Percentiles rank a stretch among this genome's conserved stretches.
These are phyloP conservation scores for Uropsilus gracilis DNA, from an alignment of 2,113 vertebrate species.

Conservation along the genomic window DNA sequence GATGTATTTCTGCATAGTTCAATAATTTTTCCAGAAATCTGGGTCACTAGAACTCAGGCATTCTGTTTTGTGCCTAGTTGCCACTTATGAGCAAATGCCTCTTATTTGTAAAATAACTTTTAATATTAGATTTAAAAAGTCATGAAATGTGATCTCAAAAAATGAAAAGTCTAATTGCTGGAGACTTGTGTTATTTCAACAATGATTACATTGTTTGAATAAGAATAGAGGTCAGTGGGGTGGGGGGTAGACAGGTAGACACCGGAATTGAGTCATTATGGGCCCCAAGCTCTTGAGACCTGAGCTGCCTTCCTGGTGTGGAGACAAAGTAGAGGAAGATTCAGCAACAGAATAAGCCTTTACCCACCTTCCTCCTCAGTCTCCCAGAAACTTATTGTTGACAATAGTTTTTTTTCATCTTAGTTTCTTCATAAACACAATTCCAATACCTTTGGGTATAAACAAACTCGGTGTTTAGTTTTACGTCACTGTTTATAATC, in stretches of 20 bases:
- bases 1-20: neutral
- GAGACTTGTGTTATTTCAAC: neutral
- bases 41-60: neutral
- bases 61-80: neutral
- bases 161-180: neutral
- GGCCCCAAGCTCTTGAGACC: neutral
- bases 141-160: neutral
- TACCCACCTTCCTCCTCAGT: neutral
- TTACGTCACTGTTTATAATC: neutral
- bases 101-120: neutral
- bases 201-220: too few relatives aligned
- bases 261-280: neutral
- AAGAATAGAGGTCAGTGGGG: neutral
- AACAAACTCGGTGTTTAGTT: slow-evolving; percentile 6
- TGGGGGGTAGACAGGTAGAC: neutral
- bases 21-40: neutral
- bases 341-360: neutral
- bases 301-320: neutral
- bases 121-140: neutral
- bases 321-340: neutral
- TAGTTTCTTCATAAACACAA: slow-evolving; percentile 21
- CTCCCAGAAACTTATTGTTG: neutral
- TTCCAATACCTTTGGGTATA: slow-evolving; percentile 1
- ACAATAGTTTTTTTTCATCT: neutral
- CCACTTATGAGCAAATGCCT: neutral